Conservation (phyloP, 2,888 invertebrate species). For the Dyspetes luteomarginatus region DNA sequence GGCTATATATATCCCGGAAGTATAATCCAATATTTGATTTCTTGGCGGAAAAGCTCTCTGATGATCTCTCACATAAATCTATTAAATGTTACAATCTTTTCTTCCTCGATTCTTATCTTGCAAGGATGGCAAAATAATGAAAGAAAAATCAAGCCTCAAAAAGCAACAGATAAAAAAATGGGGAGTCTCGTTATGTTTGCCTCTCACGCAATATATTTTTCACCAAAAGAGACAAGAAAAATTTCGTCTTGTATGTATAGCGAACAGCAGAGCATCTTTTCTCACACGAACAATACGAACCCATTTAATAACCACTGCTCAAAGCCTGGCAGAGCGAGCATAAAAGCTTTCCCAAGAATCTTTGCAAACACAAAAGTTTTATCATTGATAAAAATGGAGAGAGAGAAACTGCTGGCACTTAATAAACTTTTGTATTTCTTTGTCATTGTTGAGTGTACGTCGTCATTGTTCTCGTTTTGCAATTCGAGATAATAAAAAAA, state of each 20-base stretch:
- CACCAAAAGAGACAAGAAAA: not conserved
- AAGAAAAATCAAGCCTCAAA: not conserved
- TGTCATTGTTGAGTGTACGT: conserved; percentile 4
- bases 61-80: not conserved
- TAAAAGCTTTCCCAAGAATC: not conserved
- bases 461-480: conserved; percentile 15
- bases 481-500: conserved; percentile 27
- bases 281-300: not conserved
- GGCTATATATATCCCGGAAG: not conserved
- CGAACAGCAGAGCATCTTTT: no score
- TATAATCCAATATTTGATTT: not conserved
- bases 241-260: no score
- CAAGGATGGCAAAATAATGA: not conserved
- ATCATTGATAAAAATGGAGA: not conserved
- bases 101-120: not conserved
- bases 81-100: not conserved
- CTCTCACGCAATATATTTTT: not conserved
- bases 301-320: conserved; percentile 21
- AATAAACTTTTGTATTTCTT: conserved; percentile 39
- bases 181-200: not conserved
- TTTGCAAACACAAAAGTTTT: conserved; percentile 21
- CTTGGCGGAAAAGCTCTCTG: not conserved
- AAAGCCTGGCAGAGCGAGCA: not conserved
- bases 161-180: not conserved
- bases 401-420: conserved; percentile 25